Evolutionary conservation across 2,797 vertebrate genomes (phyloP).

Genomic region (Buceros bicornis): DNA sequence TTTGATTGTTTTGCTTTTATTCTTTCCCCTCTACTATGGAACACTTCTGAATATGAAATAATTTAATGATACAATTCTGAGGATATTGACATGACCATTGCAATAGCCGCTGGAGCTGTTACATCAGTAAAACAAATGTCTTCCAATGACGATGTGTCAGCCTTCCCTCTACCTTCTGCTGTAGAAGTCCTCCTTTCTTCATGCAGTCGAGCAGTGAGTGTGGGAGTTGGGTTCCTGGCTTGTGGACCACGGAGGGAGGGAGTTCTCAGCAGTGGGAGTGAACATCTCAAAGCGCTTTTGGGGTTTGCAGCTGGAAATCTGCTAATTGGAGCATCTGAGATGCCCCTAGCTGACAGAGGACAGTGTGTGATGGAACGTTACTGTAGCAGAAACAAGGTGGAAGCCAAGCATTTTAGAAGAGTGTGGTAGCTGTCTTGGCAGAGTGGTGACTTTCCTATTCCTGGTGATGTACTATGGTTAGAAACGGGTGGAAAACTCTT

Average conservation of each 20-base stretch:
- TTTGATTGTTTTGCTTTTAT: background rate
- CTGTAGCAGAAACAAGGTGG: background rate
- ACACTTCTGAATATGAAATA: background rate
- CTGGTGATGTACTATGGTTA: background rate
- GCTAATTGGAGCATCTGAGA: background rate
- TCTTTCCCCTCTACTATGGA: background rate
- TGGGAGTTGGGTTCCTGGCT: background rate
- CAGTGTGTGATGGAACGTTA: background rate
- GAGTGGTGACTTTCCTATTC: background rate
- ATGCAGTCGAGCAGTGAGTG: accelerated
- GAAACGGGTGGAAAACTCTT: background rate
- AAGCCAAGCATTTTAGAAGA: background rate
- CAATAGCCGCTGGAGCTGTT: background rate
- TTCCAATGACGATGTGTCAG: background rate
- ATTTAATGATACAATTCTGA: background rate
- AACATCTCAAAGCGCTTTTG: background rate
- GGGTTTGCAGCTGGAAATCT: background rate
- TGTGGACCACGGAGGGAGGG: background rate
- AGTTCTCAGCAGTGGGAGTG: background rate
- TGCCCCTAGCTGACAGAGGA: background rate
- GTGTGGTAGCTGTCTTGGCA: background rate
- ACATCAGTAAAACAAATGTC: background rate
- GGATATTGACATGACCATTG: background rate
- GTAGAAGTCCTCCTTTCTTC: background rate
- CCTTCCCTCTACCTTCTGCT: background rate